These are phyloP conservation scores for Myotis lucifugus DNA, from an alignment of 2,113 vertebrate genomes.

Conservation along the genomic window DNA sequence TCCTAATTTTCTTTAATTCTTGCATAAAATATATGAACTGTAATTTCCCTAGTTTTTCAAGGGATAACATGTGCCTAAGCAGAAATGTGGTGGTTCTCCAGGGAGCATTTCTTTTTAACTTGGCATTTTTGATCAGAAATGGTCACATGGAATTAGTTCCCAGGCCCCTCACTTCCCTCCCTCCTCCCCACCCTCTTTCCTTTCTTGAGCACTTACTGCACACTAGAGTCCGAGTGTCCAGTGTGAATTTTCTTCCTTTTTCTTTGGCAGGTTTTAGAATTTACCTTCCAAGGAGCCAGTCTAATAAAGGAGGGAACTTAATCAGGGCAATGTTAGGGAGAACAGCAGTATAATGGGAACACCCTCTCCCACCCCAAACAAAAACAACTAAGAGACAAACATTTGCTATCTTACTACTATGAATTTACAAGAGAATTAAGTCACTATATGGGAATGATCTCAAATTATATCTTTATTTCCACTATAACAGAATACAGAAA, in stretches of 20 bases:
- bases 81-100: neutral
- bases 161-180: neutral
- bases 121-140: neutral
- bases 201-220: neutral
- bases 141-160: neutral
- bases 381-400: neutral
- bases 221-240: neutral
- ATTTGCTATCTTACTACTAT: neutral
- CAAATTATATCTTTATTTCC: neutral
- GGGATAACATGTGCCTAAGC: neutral
- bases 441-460: neutral
- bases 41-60: constrained; percentile 21
- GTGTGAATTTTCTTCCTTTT: neutral
- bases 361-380: neutral
- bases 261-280: neutral
- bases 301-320: neutral
- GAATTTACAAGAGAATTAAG: neutral
- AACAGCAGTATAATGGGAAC: neutral
- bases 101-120: neutral
- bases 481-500: neutral
- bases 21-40: neutral
- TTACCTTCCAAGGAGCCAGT: neutral
- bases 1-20: constrained; percentile 42
- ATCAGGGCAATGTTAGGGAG: neutral
- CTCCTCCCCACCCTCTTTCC: neutral